Evolutionary conservation across 2,888 invertebrate genomes (phyloP).

Genomic region (Xestoiulus laeticollis): DNA sequence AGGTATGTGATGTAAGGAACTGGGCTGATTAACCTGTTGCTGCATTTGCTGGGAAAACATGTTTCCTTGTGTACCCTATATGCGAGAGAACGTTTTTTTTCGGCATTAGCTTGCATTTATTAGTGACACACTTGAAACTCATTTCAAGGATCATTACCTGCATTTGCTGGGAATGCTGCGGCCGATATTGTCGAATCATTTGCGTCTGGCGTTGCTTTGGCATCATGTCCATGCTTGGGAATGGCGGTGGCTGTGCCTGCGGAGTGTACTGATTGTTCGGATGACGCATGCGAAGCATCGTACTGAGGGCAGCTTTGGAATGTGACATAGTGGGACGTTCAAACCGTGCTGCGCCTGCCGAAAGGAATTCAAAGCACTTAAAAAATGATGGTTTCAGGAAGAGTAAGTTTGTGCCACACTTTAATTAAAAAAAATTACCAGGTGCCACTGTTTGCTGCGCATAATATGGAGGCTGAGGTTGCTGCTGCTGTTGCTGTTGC

Average conservation of each 20-base stretch:
- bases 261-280: constrained; percentile 55
- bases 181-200: constrained; percentile 54
- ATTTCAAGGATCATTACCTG: constrained; percentile 42
- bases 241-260: constrained; percentile 52
- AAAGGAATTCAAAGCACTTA: too few relatives aligned
- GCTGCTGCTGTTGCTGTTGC: constrained; percentile 66
- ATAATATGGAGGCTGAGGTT: constrained; percentile 66
- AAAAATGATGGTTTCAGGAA: too few relatives aligned
- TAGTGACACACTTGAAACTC: background rate
- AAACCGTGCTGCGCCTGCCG: constrained; percentile 48
- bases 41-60: constrained; percentile 56
- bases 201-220: constrained; percentile 55
- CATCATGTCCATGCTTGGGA: constrained; percentile 55
- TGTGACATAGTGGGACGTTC: constrained; percentile 54
- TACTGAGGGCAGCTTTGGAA: constrained; percentile 56
- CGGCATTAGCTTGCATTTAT: background rate
- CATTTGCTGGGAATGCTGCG: constrained; percentile 54
- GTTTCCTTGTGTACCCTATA: constrained; percentile 47
- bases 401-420: too few relatives aligned
- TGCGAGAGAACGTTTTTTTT: background rate
- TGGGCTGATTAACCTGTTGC: constrained; percentile 53
- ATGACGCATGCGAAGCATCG: constrained; percentile 56
- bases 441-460: constrained; percentile 57
- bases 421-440: constrained; percentile 48
- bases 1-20: constrained; percentile 55